Percentiles rank a stretch among this genome's conserved stretches.
Evolutionary conservation across 2,888 invertebrate species (phyloP).

Genomic region (Pristionchus maxplancki): DNA sequence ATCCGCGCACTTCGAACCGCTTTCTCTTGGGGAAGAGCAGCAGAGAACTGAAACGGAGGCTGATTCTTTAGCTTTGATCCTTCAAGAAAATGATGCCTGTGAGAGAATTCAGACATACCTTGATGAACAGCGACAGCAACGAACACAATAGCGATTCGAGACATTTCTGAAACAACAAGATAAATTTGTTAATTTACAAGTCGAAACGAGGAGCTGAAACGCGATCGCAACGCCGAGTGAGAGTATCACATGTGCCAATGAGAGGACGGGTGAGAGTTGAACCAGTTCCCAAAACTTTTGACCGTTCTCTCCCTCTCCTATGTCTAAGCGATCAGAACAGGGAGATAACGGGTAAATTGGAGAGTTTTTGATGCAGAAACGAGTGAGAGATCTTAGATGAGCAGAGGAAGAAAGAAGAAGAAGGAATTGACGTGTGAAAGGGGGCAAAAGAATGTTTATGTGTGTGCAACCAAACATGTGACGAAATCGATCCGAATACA

Average conservation of each 20-base stretch:
- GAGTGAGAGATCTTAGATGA: constrained; percentile 7
- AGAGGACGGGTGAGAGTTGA: neutral
- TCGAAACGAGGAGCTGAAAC: neutral
- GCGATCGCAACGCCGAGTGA: neutral
- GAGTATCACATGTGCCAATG: constrained; percentile 31
- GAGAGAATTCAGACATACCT: too few relatives aligned
- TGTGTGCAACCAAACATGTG: neutral
- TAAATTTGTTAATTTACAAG: neutral
- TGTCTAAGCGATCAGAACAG: neutral
- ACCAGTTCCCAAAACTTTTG: constrained; percentile 41
- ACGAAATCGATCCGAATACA: neutral
- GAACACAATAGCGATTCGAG: neutral
- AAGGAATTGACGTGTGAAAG: constrained; percentile 18
- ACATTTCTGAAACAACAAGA: neutral
- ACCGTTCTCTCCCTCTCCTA: neutral
- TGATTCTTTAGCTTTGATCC: neutral
- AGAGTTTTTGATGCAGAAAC: neutral
- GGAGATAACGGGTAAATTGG: neutral
- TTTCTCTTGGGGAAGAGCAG: neutral
- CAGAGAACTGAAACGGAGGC: neutral
- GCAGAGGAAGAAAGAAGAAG: neutral
- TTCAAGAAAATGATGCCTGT: too few relatives aligned
- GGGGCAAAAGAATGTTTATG: neutral
- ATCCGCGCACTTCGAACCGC: constrained; percentile 16
- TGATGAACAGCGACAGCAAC: neutral